phyloP scores from a whole-genome alignment of 2,113 vertebrate genomes.

The Anolis carolinensis region DNA sequence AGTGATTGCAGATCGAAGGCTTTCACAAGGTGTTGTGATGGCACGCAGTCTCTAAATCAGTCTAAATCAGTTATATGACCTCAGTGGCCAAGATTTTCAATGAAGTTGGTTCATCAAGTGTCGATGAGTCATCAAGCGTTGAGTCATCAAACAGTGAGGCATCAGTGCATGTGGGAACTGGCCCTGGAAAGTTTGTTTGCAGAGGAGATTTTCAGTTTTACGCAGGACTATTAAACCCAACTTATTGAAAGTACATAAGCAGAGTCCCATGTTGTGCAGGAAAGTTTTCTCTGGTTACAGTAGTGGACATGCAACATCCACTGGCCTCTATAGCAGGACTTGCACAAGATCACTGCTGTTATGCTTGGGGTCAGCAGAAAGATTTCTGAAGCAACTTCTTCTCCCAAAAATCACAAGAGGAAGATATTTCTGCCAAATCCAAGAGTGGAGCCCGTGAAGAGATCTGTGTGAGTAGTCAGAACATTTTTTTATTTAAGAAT shows the following conservation, averaged over 20 bases:
- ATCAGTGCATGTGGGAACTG: constrained; percentile 1
- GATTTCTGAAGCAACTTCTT: background rate
- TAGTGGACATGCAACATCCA: background rate
- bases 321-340: background rate
- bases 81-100: background rate
- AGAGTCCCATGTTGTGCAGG: background rate
- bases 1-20: background rate
- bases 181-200: background rate
- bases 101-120: background rate
- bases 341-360: background rate
- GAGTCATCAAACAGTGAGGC: constrained; percentile 9
- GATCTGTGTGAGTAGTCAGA: background rate
- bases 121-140: constrained; percentile 9
- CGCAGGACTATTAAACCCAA: background rate
- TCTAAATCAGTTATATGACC: background rate
- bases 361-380: background rate
- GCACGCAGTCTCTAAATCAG: background rate
- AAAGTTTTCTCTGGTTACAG: background rate
- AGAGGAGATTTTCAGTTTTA: background rate
- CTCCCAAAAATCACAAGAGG: background rate
- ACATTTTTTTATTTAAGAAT: background rate
- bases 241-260: background rate
- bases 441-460: background rate
- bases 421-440: background rate
- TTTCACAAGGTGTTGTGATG: background rate